These are phyloP conservation scores for Myiotriccus ornatus DNA, from an alignment of 2,797 vertebrate genomes.

Conservation along the genomic window DNA sequence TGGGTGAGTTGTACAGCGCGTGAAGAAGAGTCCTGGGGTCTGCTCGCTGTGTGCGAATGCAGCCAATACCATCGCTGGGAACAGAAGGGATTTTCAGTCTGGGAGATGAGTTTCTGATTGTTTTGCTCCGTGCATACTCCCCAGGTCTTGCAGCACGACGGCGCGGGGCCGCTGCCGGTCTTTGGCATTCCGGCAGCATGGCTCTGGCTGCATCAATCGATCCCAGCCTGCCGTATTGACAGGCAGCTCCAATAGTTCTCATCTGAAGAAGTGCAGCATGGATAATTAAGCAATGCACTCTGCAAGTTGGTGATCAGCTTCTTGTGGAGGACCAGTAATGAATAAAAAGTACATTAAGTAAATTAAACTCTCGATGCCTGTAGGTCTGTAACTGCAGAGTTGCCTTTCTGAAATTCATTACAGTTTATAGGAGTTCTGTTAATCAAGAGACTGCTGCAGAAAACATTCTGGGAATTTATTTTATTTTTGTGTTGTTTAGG, in stretches of 20 bases:
- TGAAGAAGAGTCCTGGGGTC: neutral
- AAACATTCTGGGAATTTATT: slow-evolving; percentile 38
- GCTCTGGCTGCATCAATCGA: slow-evolving; percentile 30
- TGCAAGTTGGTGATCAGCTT: slow-evolving; percentile 63
- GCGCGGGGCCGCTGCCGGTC: neutral
- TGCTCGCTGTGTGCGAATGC: fast-evolving
- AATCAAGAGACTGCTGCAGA: slow-evolving; percentile 56
- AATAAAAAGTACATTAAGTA: slow-evolving; percentile 77
- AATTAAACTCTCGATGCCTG: slow-evolving; percentile 71
- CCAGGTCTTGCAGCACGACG: neutral
- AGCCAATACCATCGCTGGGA: neutral
- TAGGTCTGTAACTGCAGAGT: slow-evolving; percentile 54
- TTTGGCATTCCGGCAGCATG: slow-evolving; percentile 38
- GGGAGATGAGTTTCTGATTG: neutral
- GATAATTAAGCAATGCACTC: slow-evolving; percentile 76
- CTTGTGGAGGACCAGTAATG: slow-evolving; percentile 69
- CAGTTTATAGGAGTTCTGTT: slow-evolving; percentile 2
- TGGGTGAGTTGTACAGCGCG: fast-evolving
- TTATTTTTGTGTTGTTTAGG: neutral
- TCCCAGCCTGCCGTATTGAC: slow-evolving; percentile 66
- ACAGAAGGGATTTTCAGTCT: neutral
- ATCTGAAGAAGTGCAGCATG: slow-evolving; percentile 66
- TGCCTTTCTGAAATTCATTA: slow-evolving; percentile 68
- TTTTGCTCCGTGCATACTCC: neutral
- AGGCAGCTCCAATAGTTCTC: slow-evolving; percentile 65